A percentile compares a stretch with the other conserved stretches of the same genome.
Conservation (phyloP, 2,797 vertebrate genomes). For the Schizopygopsis pylzovi region DNA sequence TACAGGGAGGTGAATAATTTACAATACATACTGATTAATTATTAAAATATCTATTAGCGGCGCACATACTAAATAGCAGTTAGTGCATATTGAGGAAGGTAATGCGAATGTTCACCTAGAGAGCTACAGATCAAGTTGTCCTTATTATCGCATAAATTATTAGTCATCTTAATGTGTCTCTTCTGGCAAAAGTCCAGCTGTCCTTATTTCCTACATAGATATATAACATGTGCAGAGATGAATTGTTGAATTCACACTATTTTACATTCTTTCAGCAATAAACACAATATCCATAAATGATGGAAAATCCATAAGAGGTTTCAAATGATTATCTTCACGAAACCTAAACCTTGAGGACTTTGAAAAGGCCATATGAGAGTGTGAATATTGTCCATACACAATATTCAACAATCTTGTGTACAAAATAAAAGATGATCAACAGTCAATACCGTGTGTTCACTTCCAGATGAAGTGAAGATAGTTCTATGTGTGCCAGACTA, state of each 20-base stretch:
- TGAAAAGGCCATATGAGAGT: constrained; percentile 28
- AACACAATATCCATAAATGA: neutral
- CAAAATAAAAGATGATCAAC: neutral
- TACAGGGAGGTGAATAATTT: constrained; percentile 58
- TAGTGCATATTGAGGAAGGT: constrained; percentile 29
- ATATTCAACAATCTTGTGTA: constrained; percentile 13
- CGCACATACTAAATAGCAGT: constrained; percentile 54
- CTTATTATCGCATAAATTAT: constrained; percentile 6
- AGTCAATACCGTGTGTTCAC: neutral
- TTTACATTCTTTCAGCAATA: neutral
- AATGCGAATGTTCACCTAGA: constrained; percentile 40
- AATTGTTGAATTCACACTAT: neutral
- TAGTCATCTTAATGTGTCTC: constrained; percentile 19
- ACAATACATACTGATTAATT: constrained; percentile 56
- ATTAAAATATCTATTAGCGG: constrained; percentile 62
- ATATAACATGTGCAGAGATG: neutral
- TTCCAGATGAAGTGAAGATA: constrained; percentile 21
- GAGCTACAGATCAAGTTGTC: constrained; percentile 29
- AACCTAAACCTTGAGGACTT: constrained; percentile 28
- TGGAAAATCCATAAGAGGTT: constrained; percentile 14
- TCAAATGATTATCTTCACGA: constrained; percentile 24
- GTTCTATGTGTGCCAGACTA: neutral
- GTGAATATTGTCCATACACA: constrained; percentile 19
- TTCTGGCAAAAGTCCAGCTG: neutral
- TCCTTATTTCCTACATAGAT: neutral